Evolutionary conservation across 1,140 invertebrate genomes (phyloP).

Genomic region (Diuraphis noxia): DNA sequence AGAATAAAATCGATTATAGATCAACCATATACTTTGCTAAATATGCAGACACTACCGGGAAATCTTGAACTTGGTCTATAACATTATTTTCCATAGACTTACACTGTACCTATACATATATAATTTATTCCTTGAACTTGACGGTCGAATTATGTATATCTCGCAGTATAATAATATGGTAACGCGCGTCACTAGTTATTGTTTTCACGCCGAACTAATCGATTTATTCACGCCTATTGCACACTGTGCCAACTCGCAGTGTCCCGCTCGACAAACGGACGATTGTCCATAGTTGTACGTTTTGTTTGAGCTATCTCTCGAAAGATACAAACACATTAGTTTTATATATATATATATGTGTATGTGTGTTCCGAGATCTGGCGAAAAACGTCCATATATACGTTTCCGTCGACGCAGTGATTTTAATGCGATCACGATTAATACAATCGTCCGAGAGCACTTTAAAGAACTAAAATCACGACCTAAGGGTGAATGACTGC

Average conservation of each 20-base stretch:
- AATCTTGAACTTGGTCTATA: neutral
- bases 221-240: neutral
- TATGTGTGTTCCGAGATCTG: neutral
- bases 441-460: neutral
- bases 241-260: neutral
- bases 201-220: conserved; percentile 22
- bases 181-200: neutral
- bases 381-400: neutral
- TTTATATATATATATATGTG: neutral
- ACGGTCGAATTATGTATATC: neutral
- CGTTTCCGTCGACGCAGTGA: neutral
- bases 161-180: too few species aligned
- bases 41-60: neutral
- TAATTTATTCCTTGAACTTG: conserved; percentile 15
- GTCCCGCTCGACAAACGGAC: neutral
- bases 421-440: conserved; percentile 20
- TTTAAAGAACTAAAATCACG: conserved; percentile 15
- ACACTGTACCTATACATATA: neutral
- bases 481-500: conserved; percentile 40
- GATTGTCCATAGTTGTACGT: neutral
- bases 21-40: neutral
- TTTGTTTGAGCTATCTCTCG: neutral
- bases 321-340: neutral
- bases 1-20: neutral
- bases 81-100: neutral